Base-by-base conservation (phyloP, 1,140 invertebrate genomes). In the Diorhabda elongata region DNA sequence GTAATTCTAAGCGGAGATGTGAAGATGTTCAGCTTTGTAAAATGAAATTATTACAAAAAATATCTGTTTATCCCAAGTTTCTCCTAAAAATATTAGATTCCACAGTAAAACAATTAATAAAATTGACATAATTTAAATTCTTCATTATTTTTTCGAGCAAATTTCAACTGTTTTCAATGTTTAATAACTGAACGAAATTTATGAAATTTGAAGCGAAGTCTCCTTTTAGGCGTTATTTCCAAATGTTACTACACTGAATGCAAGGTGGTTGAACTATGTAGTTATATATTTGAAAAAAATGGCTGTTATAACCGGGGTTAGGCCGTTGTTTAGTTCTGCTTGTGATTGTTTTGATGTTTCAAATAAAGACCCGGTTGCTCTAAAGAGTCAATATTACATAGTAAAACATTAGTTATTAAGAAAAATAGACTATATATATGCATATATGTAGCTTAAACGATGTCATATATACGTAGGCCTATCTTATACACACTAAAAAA, bases 331-430 rank as follows among this genome's bases (percentile, higher is more conserved):
- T 70, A 44, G 7, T 45, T 68, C 9, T 71, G 74, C 75, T 75
- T 77, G 72, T 73, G 63, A 78, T 73, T 78, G 73, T 70, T 78
- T 74, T 64, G 68, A 73, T 75, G 73, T 75, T 73, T 62, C 69
- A 70, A 69, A 52, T 52, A 2, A 67, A 44, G 69, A 71, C 69
- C 74, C 72, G 66, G 70, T 73, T 70, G 72, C 78, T 79, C 77
- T 77, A 71, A 78, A 78, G 70, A 77, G 78, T 79, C 78, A 79
- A 79, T 79, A 79, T 78, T 78, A 78, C 77, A 75, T 79, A 79
- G 78, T 75, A 70, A 75, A 70, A 52, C 6, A 52, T 41, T 76
- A 74, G 71, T 64, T 44, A 44, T 56, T 75, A 74, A 73, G 71
- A 68, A 70, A 52, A 64, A 71, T 73, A 72, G 70, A 75, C 67